Conservation (phyloP, 2,888 invertebrate species). For the Ischnus inquisitorius region DNA sequence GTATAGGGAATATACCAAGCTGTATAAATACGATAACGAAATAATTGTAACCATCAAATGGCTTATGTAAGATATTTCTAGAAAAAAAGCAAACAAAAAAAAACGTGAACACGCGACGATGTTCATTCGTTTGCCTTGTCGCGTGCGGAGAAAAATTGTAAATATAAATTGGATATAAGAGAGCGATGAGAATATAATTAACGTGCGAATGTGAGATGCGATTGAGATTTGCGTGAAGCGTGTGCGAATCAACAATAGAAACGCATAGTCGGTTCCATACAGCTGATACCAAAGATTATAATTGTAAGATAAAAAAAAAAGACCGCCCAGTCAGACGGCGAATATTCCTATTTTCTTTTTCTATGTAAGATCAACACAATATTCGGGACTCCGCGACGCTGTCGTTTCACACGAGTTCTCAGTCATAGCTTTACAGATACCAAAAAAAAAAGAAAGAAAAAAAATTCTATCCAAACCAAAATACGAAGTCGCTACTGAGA, state of each 20-base stretch:
- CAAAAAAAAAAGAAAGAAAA: slow-evolving; percentile 58
- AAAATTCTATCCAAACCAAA: slow-evolving; percentile 57
- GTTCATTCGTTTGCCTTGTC: slow-evolving; percentile 26
- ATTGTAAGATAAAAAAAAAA: slow-evolving; percentile 76
- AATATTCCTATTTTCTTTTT: slow-evolving; percentile 60
- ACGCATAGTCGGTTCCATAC: slow-evolving; percentile 80
- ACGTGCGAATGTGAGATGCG: slow-evolving; percentile 35
- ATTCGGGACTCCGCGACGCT: slow-evolving; percentile 48
- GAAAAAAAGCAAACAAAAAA: slow-evolving; percentile 36
- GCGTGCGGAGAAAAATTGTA: slow-evolving; percentile 72
- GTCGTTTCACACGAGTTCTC: slow-evolving; percentile 64
- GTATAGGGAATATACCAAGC: slow-evolving; percentile 52
- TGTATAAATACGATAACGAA: slow-evolving; percentile 61
- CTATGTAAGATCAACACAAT: slow-evolving; percentile 30
- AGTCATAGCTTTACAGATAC: slow-evolving; percentile 79
- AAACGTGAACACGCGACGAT: slow-evolving; percentile 36
- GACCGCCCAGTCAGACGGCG: slow-evolving; percentile 37
- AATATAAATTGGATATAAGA: slow-evolving; percentile 73
- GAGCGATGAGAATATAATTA: slow-evolving; percentile 9
- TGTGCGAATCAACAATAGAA: slow-evolving; percentile 66
- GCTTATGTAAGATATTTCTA: slow-evolving; percentile 81
- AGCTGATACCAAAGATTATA: slow-evolving; percentile 84
- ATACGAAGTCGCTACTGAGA: slow-evolving; percentile 37
- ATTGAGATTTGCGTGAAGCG: slow-evolving; percentile 54
- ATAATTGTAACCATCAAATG: slow-evolving; percentile 68